A percentile compares a stretch with the other conserved stretches of the same genome.
phyloP scores from a whole-genome alignment of 2,113 vertebrate genomes.

The Manacus vitellinus region DNA sequence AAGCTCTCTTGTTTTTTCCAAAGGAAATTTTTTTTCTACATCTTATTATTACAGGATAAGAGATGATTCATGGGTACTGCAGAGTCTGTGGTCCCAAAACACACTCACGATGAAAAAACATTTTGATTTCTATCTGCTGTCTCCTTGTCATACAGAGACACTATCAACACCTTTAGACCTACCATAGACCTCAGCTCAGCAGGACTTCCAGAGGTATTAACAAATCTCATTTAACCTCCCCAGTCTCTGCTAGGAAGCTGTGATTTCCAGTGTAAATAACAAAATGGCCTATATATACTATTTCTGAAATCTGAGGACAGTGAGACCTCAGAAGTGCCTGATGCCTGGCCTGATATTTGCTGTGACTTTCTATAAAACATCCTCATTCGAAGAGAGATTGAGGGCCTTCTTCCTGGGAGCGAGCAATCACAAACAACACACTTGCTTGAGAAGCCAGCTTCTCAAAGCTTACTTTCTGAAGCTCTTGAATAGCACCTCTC shows the following conservation, averaged over 20 bases:
- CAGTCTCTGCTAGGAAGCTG: not conserved
- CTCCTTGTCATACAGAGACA: not conserved
- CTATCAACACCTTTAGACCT: conserved; percentile 21
- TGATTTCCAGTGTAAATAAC: conserved; percentile 4
- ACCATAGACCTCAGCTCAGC: not conserved
- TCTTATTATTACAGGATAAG: not conserved
- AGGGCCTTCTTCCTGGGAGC: not conserved
- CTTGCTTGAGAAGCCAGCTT: not conserved
- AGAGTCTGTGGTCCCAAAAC: not conserved
- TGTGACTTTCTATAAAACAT: not conserved
- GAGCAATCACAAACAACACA: not conserved
- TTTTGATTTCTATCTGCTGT: not conserved
- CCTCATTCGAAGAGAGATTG: not conserved
- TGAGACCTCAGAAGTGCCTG: not conserved
- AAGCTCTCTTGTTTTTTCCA: not conserved
- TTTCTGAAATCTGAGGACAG: not conserved
- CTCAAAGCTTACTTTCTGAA: not conserved
- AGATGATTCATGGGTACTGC: not conserved
- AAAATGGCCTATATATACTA: not conserved
- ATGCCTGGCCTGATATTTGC: not conserved
- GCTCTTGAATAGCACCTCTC: not conserved
- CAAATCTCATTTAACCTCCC: conserved; percentile 39
- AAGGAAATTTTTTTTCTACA: not conserved
- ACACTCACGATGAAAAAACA: not conserved
- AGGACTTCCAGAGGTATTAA: not conserved